Evolutionary conservation across 1,140 invertebrate species (phyloP).

Genomic region (Triops longicaudatus): DNA sequence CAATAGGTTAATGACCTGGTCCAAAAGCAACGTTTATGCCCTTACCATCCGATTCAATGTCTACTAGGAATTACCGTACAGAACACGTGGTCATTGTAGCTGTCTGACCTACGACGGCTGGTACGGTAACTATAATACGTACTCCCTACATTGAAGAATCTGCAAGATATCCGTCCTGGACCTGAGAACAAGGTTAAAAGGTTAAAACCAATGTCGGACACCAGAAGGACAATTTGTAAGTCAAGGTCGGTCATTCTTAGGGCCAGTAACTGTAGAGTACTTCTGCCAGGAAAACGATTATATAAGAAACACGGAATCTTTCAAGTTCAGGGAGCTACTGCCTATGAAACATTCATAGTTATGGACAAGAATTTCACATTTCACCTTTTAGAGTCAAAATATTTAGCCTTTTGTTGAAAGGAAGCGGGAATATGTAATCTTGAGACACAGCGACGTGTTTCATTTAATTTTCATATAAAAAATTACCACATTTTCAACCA

Average conservation of each 20-base stretch:
- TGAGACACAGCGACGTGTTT: no score
- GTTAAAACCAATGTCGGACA: background rate
- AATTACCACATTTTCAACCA: no score
- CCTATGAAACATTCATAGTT: no score
- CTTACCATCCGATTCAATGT: background rate
- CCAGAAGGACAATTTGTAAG: background rate
- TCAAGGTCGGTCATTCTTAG: background rate
- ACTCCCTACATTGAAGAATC: background rate
- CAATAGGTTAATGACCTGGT: background rate
- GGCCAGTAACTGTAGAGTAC: no score
- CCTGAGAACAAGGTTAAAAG: background rate
- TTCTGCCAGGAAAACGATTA: no score
- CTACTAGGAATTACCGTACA: background rate
- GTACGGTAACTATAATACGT: background rate
- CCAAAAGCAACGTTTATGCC: background rate
- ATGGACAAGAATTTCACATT: no score
- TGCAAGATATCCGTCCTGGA: background rate
- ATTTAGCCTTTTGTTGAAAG: no score
- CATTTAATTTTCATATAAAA: no score
- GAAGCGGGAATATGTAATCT: no score
- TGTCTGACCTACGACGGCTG: background rate
- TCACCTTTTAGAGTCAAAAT: no score
- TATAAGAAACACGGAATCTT: no score
- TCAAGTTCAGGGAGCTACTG: no score
- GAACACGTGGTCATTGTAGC: background rate